phyloP scores from a whole-genome alignment of 1,140 invertebrate genomes.

The Hestina assimilis region DNA sequence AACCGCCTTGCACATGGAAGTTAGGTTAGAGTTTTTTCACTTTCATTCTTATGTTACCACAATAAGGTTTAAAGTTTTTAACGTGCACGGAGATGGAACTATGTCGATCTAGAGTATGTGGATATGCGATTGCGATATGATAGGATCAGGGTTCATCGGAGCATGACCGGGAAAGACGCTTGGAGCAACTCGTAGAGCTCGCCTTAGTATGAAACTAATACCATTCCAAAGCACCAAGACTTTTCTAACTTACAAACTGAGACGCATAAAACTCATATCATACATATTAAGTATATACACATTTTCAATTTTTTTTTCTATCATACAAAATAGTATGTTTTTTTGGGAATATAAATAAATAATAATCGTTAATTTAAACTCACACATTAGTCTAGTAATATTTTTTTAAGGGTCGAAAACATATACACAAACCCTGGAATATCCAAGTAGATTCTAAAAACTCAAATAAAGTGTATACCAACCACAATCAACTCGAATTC shows the following conservation, averaged over 20 bases:
- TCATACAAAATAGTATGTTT: too few species aligned
- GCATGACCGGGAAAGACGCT: constrained; percentile 43
- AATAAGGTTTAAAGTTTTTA: constrained; percentile 36
- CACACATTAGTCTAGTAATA: too few species aligned
- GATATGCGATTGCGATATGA: constrained; percentile 74
- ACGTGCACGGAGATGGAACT: constrained; percentile 23
- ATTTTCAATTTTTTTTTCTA: too few species aligned
- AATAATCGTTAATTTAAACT: too few species aligned
- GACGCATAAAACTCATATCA: too few species aligned
- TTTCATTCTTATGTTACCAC: constrained; percentile 15
- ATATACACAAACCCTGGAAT: too few species aligned
- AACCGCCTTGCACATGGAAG: constrained; percentile 30
- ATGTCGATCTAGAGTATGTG: constrained; percentile 34
- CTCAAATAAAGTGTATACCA: too few species aligned
- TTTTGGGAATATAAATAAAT: too few species aligned
- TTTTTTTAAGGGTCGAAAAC: too few species aligned
- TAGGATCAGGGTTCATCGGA: constrained; percentile 71
- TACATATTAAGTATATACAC: too few species aligned
- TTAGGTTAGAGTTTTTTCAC: constrained; percentile 1
- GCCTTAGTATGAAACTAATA: constrained; percentile 54
- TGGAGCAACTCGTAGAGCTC: constrained; percentile 39
- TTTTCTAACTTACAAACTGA: neutral
- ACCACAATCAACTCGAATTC: too few species aligned
- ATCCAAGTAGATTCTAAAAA: too few species aligned
- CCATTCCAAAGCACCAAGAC: constrained; percentile 41